phyloP scores from a whole-genome alignment of 2,888 invertebrate genomes.

The Operophtera brumata region DNA sequence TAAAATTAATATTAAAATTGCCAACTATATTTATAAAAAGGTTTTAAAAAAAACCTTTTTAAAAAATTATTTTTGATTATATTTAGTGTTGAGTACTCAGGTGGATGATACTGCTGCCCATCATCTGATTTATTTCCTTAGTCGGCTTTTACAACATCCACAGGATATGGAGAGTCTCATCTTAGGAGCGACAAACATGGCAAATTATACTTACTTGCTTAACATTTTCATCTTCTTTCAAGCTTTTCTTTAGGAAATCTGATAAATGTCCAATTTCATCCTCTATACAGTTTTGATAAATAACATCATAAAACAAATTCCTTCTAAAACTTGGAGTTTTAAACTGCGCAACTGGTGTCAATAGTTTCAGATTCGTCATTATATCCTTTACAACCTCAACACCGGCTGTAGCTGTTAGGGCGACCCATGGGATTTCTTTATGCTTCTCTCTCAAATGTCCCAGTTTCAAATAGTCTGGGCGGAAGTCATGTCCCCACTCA shows the following conservation, averaged over 20 bases:
- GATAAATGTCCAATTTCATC: slow-evolving; percentile 91
- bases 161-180: too few relatives aligned
- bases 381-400: slow-evolving; percentile 91
- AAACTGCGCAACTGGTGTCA: slow-evolving; percentile 86
- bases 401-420: slow-evolving; percentile 97
- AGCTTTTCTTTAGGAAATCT: slow-evolving; percentile 84
- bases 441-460: slow-evolving; percentile 82
- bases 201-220: slow-evolving; percentile 64
- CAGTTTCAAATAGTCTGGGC: slow-evolving; percentile 95
- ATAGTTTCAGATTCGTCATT: slow-evolving; percentile 84
- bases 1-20: too few relatives aligned
- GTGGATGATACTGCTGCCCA: too few relatives aligned
- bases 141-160: too few relatives aligned
- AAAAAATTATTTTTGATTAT: too few relatives aligned
- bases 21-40: too few relatives aligned
- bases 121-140: too few relatives aligned
- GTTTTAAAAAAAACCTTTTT: too few relatives aligned
- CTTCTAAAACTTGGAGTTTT: slow-evolving; percentile 93
- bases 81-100: too few relatives aligned
- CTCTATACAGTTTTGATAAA: slow-evolving; percentile 90
- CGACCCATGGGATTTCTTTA: slow-evolving; percentile 90
- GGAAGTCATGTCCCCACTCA: slow-evolving; percentile 99
- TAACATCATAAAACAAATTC: slow-evolving; percentile 97
- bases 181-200: too few relatives aligned
- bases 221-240: slow-evolving; percentile 80